These are phyloP conservation scores for Emydura subglobosa DNA, from an alignment of 2,113 vertebrate species.

Conservation along the genomic window DNA sequence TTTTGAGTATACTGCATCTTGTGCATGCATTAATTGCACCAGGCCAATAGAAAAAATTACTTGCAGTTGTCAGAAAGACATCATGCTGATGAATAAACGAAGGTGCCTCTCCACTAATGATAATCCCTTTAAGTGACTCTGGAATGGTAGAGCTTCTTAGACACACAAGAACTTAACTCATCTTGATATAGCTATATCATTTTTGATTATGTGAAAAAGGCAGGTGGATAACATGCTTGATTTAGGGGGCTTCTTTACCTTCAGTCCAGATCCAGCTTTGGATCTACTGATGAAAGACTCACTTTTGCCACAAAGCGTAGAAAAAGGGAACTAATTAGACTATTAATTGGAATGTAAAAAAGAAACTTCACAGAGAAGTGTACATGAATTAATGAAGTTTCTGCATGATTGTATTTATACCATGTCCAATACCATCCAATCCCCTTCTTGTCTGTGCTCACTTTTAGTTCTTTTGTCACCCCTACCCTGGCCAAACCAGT, in stretches of 20 bases:
- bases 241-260: not conserved
- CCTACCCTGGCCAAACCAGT: not conserved
- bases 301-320: not conserved
- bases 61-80: not conserved
- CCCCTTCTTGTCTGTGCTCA: not conserved
- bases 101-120: not conserved
- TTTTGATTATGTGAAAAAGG: not conserved
- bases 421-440: not conserved
- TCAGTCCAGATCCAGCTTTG: not conserved
- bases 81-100: not conserved
- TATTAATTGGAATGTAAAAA: not conserved
- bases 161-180: not conserved
- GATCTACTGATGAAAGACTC: not conserved
- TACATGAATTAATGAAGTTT: not conserved
- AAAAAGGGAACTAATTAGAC: not conserved
- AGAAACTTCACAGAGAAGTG: not conserved
- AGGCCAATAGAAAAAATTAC: too few relatives aligned
- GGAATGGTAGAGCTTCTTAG: not conserved
- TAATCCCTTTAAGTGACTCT: not conserved
- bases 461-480: not conserved
- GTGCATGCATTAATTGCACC: not conserved
- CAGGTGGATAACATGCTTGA: conserved; percentile 11
- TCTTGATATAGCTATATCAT: conserved; percentile 25
- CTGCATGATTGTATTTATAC: not conserved
- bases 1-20: not conserved